Evolutionary conservation across 2,888 invertebrate genomes (phyloP), one percentile per base, ranked within the genome.

Genomic region (Drosophila pseudotalamancana): DNA sequence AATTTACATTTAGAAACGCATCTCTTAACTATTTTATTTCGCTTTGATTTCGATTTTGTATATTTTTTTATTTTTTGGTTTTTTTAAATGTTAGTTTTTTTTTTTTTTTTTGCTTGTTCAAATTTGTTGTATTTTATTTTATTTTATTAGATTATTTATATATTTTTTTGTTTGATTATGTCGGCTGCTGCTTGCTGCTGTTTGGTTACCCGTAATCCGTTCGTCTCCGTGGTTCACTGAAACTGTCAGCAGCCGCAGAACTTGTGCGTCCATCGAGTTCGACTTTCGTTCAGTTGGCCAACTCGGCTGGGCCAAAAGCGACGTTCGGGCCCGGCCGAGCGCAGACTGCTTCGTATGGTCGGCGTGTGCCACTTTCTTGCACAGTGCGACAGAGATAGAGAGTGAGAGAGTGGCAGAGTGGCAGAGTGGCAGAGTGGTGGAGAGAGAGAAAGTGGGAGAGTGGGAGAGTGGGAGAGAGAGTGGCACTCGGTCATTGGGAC

Each of bases 181-280:
- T 23, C 39, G 48, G 55, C 60, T 77, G 78, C 64, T 64, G 49
- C 68, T 84, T 59, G 55, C 60, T 77, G 78, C 64, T 64, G 49
- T 72, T 84, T 59, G 61, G 80, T 89, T 88, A 89, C 91, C 91
- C 91, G 91, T 90, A 90, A 90, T 91, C 91, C 91, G 91, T 91
- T 90, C 90, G 90, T 89, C 89, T 90, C 89, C 89, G 91, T 91
- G 90, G 91, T 91, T 92, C 90, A 89, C 90, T 91, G 89, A 90
- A 90, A 91, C 91, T 92, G 91, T 89, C 88, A 88, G 89, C 89
- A 88, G 87, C 88, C 88, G 89, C 81, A 80, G 75, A 76, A 66
- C 85, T 83, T 84, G 81, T 80, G 75, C 79, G 72, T 69, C 79
- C 74, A 74, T 86, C 85, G 81, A 90, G 89, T 87, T 80, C 77